A percentile compares a stretch with the other conserved stretches of the same genome.
These are phyloP conservation scores for Butastur rufipennis DNA, from an alignment of 2,113 vertebrate species.

Conservation along the genomic window DNA sequence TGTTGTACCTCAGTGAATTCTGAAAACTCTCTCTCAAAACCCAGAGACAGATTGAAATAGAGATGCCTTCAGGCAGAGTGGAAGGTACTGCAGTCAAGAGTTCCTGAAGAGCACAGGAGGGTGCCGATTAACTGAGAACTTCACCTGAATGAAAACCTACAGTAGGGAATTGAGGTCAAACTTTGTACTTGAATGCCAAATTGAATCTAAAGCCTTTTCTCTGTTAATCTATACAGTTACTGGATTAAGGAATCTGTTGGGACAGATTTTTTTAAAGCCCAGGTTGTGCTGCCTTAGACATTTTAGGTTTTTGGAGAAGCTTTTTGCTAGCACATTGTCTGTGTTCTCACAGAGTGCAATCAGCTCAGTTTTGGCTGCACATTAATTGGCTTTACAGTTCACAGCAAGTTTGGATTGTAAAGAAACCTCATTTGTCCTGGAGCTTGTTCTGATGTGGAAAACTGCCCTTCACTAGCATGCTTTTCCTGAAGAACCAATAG, in stretches of 20 bases:
- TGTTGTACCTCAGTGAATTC: neutral
- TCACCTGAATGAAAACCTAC: neutral
- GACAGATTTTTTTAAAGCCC: neutral
- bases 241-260: conserved; percentile 37
- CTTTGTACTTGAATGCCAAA: neutral
- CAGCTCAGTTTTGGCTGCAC: neutral
- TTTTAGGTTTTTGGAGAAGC: neutral
- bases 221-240: neutral
- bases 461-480: neutral
- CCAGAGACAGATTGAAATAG: neutral
- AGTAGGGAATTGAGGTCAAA: neutral
- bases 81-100: neutral
- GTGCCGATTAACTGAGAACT: neutral
- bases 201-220: conserved; percentile 13
- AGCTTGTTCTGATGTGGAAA: neutral
- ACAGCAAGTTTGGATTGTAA: neutral
- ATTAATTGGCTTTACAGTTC: neutral
- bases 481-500: neutral
- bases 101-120: conserved; percentile 4
- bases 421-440: neutral
- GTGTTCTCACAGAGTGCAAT: neutral
- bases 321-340: neutral
- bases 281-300: neutral
- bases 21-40: neutral
- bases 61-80: neutral